Conservation (phyloP, 2,888 invertebrate genomes). For the Acanthosoma haemorrhoidale region DNA sequence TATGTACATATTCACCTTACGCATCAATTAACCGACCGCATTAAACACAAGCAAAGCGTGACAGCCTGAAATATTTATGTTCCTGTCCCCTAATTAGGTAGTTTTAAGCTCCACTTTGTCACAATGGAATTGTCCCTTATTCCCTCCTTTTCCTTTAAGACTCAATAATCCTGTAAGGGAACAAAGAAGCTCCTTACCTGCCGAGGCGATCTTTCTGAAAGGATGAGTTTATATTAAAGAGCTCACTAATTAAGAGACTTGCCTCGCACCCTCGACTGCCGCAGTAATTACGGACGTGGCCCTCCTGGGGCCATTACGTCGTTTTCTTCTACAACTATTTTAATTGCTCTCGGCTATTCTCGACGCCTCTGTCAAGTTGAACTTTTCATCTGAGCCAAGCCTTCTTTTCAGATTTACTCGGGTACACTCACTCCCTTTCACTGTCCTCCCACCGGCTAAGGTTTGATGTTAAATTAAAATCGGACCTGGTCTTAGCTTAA, state of each 20-base stretch:
- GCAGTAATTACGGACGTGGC: neutral
- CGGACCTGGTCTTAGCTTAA: neutral
- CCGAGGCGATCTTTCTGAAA: slow-evolving; percentile 1
- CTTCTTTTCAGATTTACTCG: neutral
- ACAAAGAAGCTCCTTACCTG: slow-evolving; percentile 14
- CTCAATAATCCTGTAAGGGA: neutral
- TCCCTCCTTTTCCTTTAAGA: too few relatives aligned
- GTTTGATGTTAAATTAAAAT: neutral
- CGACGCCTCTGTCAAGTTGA: too few relatives aligned
- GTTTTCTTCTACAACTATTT: slow-evolving; percentile 12
- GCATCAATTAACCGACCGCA: too few relatives aligned
- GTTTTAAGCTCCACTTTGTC: too few relatives aligned
- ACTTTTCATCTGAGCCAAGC: too few relatives aligned
- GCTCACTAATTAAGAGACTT: neutral
- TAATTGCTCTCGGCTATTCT: neutral
- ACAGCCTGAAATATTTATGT: too few relatives aligned
- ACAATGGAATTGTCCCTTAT: too few relatives aligned
- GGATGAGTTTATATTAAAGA: slow-evolving; percentile 11
- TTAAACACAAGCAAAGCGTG: too few relatives aligned
- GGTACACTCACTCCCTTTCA: neutral
- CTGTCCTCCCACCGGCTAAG: neutral
- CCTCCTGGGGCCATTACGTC: neutral
- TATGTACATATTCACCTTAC: too few relatives aligned
- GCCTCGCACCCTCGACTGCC: neutral
- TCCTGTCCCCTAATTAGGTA: too few relatives aligned